phyloP scores from a whole-genome alignment of 2,888 invertebrate genomes.

The Idaea biselata region DNA sequence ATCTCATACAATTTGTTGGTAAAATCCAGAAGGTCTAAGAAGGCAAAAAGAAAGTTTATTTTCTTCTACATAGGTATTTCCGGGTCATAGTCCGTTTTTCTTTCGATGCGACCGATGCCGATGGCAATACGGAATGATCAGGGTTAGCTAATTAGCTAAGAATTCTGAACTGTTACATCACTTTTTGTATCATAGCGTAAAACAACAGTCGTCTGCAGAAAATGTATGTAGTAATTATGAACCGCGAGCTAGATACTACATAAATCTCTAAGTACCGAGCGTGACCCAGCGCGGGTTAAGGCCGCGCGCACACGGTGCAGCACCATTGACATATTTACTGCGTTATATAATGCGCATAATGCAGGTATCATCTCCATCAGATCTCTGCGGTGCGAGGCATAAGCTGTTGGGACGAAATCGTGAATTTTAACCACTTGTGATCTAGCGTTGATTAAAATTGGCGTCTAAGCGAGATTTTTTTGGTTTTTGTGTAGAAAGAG shows the following conservation, averaged over 20 bases:
- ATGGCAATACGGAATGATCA: too few species aligned
- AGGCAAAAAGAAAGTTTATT: too few species aligned
- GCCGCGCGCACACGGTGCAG: conserved; percentile 34
- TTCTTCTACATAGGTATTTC: too few species aligned
- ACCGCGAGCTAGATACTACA: not conserved
- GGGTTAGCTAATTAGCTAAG: too few species aligned
- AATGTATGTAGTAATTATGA: not conserved
- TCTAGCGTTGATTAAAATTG: not conserved
- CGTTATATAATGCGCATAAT: conserved; percentile 45
- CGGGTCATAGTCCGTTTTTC: too few species aligned
- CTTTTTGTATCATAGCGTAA: too few species aligned
- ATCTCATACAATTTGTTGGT: too few species aligned
- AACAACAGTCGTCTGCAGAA: not conserved
- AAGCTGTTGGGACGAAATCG: not conserved
- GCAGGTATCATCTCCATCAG: conserved; percentile 18
- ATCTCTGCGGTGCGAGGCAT: not conserved
- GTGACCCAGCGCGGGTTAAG: conserved; percentile 43
- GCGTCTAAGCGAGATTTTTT: too few species aligned
- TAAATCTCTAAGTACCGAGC: conserved; percentile 3
- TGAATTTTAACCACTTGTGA: not conserved
- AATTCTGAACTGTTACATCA: too few species aligned
- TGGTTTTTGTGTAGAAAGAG: too few species aligned
- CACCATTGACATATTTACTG: conserved; percentile 57
- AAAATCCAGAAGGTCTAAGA: too few species aligned
- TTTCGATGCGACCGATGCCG: too few species aligned